These are phyloP conservation scores for Amphipyra tragopoginis DNA, from an alignment of 2,888 invertebrate genomes.

Conservation along the genomic window DNA sequence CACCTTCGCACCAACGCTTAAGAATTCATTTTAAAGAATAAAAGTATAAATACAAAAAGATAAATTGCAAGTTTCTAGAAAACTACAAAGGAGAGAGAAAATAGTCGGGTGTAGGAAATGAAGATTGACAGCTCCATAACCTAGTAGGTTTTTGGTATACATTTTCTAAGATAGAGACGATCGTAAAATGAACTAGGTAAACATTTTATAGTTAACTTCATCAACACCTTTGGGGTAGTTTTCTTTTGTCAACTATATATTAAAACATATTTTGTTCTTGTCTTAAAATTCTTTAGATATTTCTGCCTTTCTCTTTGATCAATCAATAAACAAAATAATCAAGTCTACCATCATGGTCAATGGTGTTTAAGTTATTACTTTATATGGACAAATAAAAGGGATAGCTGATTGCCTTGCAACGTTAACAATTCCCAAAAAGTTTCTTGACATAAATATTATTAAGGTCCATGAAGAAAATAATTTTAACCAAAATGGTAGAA, in stretches of 20 bases:
- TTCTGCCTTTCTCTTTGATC: constrained; percentile 55
- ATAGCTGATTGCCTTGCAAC: constrained; percentile 57
- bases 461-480: constrained; percentile 31
- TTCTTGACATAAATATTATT: constrained; percentile 44
- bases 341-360: constrained; percentile 56
- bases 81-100: too few species aligned
- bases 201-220: too few species aligned
- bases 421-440: constrained; percentile 55
- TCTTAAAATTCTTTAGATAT: constrained; percentile 43
- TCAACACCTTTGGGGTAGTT: too few species aligned
- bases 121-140: too few species aligned
- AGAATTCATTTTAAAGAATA: too few species aligned
- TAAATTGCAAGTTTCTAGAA: too few species aligned
- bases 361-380: constrained; percentile 40
- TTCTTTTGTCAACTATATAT: too few species aligned
- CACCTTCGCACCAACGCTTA: background rate
- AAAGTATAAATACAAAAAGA: too few species aligned
- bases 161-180: too few species aligned
- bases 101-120: too few species aligned
- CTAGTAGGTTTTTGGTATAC: too few species aligned
- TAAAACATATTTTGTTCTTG: constrained; percentile 2
- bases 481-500: background rate
- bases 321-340: constrained; percentile 40
- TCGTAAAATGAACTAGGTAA: too few species aligned
- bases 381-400: constrained; percentile 55